These are phyloP conservation scores for Mactromeris polynyma DNA, from an alignment of 2,888 invertebrate genomes.

Conservation along the genomic window DNA sequence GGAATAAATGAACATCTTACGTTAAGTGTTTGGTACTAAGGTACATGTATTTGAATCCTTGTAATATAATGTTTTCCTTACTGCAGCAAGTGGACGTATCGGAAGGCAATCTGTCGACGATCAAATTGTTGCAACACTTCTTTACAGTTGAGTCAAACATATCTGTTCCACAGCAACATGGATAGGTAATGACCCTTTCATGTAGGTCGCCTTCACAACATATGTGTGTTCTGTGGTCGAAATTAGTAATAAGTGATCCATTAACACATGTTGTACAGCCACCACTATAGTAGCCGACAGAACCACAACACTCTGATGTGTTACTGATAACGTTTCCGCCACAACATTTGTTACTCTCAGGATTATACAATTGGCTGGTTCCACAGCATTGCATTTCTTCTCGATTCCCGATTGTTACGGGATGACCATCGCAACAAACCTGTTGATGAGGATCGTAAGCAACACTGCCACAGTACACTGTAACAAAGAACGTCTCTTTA, in stretches of 20 bases:
- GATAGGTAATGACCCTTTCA: constrained; percentile 16
- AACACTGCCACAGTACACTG: too few relatives aligned
- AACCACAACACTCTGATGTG: too few relatives aligned
- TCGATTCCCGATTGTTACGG: too few relatives aligned
- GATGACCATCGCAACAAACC: too few relatives aligned
- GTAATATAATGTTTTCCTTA: background rate
- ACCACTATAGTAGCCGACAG: background rate
- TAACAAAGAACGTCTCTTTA: too few relatives aligned
- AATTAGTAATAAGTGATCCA: background rate
- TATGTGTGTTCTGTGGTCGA: background rate
- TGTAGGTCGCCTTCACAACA: constrained; percentile 11
- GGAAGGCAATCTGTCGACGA: background rate
- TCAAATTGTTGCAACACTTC: background rate
- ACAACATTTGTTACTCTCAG: too few relatives aligned
- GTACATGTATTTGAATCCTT: too few relatives aligned
- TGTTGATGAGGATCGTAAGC: too few relatives aligned
- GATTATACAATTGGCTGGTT: too few relatives aligned
- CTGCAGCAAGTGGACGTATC: constrained; percentile 1
- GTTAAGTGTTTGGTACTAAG: too few relatives aligned
- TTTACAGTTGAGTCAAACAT: background rate
- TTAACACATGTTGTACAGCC: background rate
- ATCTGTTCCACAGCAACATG: constrained; percentile 33
- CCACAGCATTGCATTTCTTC: background rate
- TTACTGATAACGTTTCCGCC: too few relatives aligned
- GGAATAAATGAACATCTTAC: too few relatives aligned